Conservation (phyloP, 2,797 vertebrate genomes). For the Furcifer pardalis region DNA sequence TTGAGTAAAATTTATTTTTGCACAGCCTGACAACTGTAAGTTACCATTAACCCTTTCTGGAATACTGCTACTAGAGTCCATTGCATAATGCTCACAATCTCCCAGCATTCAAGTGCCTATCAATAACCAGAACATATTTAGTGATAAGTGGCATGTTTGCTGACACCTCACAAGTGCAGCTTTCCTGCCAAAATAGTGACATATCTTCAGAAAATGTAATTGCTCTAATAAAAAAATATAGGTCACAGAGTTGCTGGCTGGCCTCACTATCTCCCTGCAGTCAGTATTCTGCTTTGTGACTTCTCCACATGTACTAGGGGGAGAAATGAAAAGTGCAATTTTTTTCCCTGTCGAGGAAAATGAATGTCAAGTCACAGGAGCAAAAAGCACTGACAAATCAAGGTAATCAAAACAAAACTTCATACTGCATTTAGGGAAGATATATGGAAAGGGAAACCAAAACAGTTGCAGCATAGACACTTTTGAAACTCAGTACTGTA, state of each 20-base stretch:
- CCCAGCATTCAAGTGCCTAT: slow-evolving; percentile 50
- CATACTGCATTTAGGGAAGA: slow-evolving; percentile 1
- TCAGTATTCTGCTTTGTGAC: slow-evolving; percentile 50
- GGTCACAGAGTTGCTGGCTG: slow-evolving; percentile 74
- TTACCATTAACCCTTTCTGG: not conserved
- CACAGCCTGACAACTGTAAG: not conserved
- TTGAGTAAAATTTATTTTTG: not conserved
- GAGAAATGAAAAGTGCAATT: slow-evolving; percentile 32
- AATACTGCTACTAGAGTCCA: slow-evolving; percentile 1
- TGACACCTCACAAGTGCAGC: slow-evolving; percentile 58
- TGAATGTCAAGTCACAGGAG: slow-evolving; percentile 29
- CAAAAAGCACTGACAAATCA: slow-evolving; percentile 28
- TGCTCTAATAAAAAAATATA: slow-evolving; percentile 70
- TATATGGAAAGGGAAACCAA: not conserved
- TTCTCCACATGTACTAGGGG: slow-evolving; percentile 14
- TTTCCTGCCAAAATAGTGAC: slow-evolving; percentile 48
- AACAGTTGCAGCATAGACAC: not conserved
- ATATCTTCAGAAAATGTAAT: slow-evolving; percentile 59
- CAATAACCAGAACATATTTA: slow-evolving; percentile 51
- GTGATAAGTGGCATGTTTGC: slow-evolving; percentile 67
- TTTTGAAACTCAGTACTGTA: slow-evolving; percentile 4
- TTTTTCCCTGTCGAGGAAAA: slow-evolving; percentile 35
- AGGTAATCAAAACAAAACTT: slow-evolving; percentile 30
- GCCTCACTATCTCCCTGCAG: slow-evolving; percentile 51
- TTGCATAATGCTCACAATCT: slow-evolving; percentile 49